Conservation (phyloP, 1,140 invertebrate species). For the Monomorium pharaonis region DNA sequence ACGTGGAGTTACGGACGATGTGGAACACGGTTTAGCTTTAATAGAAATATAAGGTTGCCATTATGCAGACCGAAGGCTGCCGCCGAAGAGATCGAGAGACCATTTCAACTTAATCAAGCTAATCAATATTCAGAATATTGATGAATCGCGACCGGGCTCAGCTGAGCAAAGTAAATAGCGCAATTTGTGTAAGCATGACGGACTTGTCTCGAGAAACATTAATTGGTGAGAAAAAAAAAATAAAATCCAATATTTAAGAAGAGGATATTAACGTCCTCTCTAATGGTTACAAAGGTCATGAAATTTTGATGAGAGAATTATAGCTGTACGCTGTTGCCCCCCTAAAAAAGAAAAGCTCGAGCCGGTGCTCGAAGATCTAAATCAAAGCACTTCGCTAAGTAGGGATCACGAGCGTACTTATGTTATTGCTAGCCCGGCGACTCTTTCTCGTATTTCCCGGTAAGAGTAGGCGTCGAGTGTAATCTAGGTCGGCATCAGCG, state of each 20-base stretch:
- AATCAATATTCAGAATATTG: conserved; percentile 18
- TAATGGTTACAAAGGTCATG: background rate
- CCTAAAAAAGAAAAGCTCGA: background rate
- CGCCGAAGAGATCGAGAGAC: background rate
- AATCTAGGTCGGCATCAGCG: conserved; percentile 30
- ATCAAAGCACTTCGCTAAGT: conserved; percentile 16
- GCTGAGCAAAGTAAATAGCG: background rate
- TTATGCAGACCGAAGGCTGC: background rate
- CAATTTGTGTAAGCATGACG: background rate
- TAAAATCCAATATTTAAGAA: background rate
- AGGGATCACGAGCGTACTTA: background rate
- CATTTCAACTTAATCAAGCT: background rate
- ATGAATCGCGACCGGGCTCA: background rate
- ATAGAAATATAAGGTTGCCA: conserved; percentile 5
- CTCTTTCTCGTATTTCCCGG: conserved; percentile 1
- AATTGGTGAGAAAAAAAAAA: background rate
- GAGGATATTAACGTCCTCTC: background rate
- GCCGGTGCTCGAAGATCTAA: background rate
- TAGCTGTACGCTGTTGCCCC: background rate
- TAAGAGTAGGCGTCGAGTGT: conserved; percentile 16
- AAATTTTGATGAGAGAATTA: background rate
- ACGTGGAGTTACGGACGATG: too few relatives aligned
- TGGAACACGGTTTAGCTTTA: background rate
- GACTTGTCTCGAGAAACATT: background rate
- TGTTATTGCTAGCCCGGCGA: background rate